These are phyloP conservation scores for Cercocebus atys DNA, from an alignment of 2,113 vertebrate species.

Conservation along the genomic window DNA sequence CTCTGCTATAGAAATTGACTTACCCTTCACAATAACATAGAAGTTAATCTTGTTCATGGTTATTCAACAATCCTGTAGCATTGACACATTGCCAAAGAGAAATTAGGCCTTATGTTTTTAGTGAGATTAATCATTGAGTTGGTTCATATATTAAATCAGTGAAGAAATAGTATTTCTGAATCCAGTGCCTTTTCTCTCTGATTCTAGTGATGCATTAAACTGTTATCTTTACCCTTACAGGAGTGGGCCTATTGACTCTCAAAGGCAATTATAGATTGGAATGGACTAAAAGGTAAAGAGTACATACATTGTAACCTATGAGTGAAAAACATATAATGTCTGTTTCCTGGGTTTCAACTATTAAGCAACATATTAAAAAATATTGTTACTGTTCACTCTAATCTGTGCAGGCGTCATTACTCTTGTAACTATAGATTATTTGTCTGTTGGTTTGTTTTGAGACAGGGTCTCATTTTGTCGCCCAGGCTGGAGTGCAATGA, in stretches of 20 bases:
- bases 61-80: conserved; percentile 5
- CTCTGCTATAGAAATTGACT: conserved; percentile 33
- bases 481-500: too few species aligned
- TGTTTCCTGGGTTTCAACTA: background rate
- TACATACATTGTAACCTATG: background rate
- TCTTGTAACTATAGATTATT: background rate
- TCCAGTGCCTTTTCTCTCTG: background rate
- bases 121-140: conserved; percentile 19
- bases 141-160: background rate
- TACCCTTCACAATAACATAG: background rate
- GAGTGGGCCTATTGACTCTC: background rate
- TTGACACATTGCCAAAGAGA: background rate
- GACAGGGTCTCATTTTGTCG: too few species aligned
- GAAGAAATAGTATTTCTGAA: background rate
- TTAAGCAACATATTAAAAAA: background rate
- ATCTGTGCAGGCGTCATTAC: background rate
- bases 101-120: conserved; percentile 15
- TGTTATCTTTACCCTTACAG: background rate
- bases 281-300: background rate
- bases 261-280: background rate
- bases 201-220: background rate
- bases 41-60: background rate
- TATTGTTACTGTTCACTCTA: background rate
- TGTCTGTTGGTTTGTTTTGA: too few species aligned
- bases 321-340: background rate